Conservation (phyloP, 2,113 vertebrate genomes). For the Danio rerio region DNA sequence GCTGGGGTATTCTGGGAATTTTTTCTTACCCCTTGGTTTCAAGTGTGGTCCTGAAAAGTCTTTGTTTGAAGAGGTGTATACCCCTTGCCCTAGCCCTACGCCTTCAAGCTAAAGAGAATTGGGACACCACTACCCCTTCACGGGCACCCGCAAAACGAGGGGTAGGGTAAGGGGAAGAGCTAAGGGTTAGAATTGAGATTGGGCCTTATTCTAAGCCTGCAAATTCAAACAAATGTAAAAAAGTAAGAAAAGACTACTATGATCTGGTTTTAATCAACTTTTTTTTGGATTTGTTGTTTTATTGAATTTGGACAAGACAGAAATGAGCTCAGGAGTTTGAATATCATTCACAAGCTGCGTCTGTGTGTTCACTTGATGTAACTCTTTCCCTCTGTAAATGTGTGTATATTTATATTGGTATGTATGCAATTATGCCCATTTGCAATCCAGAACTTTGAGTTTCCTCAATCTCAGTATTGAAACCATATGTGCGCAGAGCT, state of each 20-base stretch:
- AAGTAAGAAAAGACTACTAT: background rate
- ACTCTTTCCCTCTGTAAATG: slow-evolving; percentile 31
- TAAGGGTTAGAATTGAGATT: too few species aligned
- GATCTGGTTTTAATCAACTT: slow-evolving; percentile 34
- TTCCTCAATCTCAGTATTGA: slow-evolving; percentile 47
- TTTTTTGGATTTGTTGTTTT: slow-evolving; percentile 20
- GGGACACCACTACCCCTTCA: too few species aligned
- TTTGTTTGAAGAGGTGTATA: too few species aligned
- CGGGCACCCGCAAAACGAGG: too few species aligned
- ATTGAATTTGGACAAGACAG: slow-evolving; percentile 39
- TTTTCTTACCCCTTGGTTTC: too few species aligned
- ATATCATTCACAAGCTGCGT: slow-evolving; percentile 17
- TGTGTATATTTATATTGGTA: slow-evolving; percentile 41
- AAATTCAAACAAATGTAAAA: slow-evolving; percentile 23
- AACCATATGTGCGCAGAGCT: slow-evolving; percentile 50
- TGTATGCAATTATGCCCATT: slow-evolving; percentile 27
- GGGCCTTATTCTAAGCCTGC: background rate
- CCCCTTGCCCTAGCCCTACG: too few species aligned
- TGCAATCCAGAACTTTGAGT: slow-evolving; percentile 37
- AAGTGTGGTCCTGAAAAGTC: too few species aligned
- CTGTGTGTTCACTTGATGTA: slow-evolving; percentile 41
- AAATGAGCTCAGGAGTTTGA: slow-evolving; percentile 38
- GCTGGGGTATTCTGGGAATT: too few species aligned
- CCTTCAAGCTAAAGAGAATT: too few species aligned
- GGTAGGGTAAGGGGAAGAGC: too few species aligned